These are phyloP conservation scores for Loris lydekkerianus DNA, from an alignment of 2,797 vertebrate genomes.

Conservation along the genomic window DNA sequence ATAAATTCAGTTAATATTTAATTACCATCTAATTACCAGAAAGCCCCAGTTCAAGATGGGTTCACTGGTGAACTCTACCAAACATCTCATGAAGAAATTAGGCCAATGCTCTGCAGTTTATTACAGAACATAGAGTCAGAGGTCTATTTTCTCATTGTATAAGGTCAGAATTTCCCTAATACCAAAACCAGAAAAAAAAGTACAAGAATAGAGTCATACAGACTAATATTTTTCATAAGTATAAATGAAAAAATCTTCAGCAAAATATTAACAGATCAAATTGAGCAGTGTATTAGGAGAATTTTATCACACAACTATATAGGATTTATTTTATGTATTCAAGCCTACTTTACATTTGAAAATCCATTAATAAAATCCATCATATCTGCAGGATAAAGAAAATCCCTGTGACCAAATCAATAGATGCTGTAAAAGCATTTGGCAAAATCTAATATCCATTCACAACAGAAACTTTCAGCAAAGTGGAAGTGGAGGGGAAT, in stretches of 20 bases:
- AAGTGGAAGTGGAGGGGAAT: neutral
- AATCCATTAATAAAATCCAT: neutral
- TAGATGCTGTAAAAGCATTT: neutral
- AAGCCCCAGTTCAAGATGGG: neutral
- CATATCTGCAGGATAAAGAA: neutral
- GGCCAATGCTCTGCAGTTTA: neutral
- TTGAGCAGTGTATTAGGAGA: neutral
- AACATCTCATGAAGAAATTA: neutral
- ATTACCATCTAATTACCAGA: neutral
- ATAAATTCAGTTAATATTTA: constrained; percentile 6
- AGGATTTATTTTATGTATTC: neutral
- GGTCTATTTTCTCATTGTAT: neutral
- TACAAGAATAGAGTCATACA: neutral
- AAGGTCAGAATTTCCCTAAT: neutral
- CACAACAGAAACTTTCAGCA: neutral
- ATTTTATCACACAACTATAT: neutral
- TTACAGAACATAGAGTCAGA: neutral
- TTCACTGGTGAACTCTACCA: neutral
- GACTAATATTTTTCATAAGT: neutral
- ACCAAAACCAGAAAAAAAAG: neutral
- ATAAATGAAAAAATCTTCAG: neutral
- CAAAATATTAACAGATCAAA: neutral
- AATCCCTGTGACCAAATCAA: neutral
- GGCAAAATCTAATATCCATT: neutral
- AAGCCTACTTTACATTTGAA: neutral